Percentiles rank a stretch among this genome's conserved stretches.
Conservation (phyloP, 2,113 vertebrate genomes). For the cattle (Bos taurus) region DNA sequence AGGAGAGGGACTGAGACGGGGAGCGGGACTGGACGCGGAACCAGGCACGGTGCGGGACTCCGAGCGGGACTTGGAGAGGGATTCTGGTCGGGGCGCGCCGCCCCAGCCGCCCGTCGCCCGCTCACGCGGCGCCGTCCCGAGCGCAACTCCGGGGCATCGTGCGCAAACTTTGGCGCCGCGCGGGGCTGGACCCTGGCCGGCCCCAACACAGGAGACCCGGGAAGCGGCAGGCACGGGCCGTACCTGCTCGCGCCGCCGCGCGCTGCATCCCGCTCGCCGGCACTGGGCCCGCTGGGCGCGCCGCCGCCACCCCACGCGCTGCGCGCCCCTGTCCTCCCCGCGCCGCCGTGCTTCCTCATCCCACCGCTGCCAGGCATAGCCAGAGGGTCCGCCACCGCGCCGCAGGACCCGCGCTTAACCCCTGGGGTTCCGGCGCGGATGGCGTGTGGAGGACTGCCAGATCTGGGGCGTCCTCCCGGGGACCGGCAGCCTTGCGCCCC, state of each 20-base stretch:
- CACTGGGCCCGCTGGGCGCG: conserved; percentile 86
- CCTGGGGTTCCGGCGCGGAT: not conserved
- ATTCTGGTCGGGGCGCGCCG: conserved; percentile 55
- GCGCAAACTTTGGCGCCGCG: conserved; percentile 28
- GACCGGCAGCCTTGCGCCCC: not conserved
- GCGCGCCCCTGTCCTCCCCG: conserved; percentile 88
- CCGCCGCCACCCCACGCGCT: conserved; percentile 82
- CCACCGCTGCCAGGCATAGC: conserved; percentile 42
- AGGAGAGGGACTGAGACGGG: not conserved
- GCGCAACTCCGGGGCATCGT: not conserved
- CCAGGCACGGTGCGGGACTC: conserved; percentile 61
- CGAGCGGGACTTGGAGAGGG: conserved; percentile 65
- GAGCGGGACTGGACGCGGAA: not conserved
- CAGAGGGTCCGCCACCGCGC: not conserved
- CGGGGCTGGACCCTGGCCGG: not conserved
- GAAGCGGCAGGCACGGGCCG: conserved; percentile 15
- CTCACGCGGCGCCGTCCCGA: not conserved
- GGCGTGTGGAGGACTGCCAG: not conserved
- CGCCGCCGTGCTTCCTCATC: conserved; percentile 91
- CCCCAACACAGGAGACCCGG: not conserved
- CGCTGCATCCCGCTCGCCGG: conserved; percentile 86
- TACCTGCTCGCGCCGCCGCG: conserved; percentile 91
- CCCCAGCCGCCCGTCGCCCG: not conserved
- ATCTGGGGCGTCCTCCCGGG: not conserved
- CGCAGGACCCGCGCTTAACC: not conserved